These are phyloP conservation scores for Thymallus thymallus DNA, from an alignment of 2,113 vertebrate species.

Conservation along the genomic window DNA sequence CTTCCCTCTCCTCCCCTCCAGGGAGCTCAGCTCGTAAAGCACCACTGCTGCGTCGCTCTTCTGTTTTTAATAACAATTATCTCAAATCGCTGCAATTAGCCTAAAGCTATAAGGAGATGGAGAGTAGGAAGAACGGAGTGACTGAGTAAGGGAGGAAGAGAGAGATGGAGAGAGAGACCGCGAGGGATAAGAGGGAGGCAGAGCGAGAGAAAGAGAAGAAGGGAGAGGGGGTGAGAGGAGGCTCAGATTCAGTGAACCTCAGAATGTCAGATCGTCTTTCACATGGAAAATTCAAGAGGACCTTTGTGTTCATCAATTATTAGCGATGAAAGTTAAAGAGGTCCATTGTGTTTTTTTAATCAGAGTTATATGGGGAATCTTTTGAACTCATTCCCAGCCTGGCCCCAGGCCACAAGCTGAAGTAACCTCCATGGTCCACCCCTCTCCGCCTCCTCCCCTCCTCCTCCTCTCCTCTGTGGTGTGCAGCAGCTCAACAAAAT, in stretches of 20 bases:
- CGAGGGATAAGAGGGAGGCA: too few species aligned
- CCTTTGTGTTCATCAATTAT: slow-evolving; percentile 67
- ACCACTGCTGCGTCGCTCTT: slow-evolving; percentile 35
- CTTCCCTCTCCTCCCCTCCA: too few species aligned
- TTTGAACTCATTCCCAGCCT: slow-evolving; percentile 55
- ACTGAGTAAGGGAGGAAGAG: too few species aligned
- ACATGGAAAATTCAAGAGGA: slow-evolving; percentile 62
- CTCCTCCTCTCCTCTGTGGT: too few species aligned
- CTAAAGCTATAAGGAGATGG: slow-evolving; percentile 62
- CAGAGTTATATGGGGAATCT: slow-evolving; percentile 49
- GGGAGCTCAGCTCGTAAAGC: slow-evolving; percentile 46
- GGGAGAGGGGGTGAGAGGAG: slow-evolving; percentile 6
- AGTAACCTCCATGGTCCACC: slow-evolving; percentile 22
- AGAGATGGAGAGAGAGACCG: too few species aligned
- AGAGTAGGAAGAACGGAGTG: background rate
- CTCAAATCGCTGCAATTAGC: slow-evolving; percentile 76
- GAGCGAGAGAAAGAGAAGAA: background rate
- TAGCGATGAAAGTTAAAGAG: slow-evolving; percentile 59
- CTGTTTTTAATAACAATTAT: slow-evolving; percentile 78
- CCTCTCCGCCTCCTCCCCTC: background rate
- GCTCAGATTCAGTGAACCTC: slow-evolving; percentile 61
- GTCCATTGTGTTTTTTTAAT: slow-evolving; percentile 62
- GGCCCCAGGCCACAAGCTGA: slow-evolving; percentile 37
- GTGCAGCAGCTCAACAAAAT: slow-evolving; percentile 24
- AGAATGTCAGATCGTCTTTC: slow-evolving; percentile 58